Conservation (phyloP, 2,888 invertebrate species). For the Euspilapteryx auroguttella region DNA sequence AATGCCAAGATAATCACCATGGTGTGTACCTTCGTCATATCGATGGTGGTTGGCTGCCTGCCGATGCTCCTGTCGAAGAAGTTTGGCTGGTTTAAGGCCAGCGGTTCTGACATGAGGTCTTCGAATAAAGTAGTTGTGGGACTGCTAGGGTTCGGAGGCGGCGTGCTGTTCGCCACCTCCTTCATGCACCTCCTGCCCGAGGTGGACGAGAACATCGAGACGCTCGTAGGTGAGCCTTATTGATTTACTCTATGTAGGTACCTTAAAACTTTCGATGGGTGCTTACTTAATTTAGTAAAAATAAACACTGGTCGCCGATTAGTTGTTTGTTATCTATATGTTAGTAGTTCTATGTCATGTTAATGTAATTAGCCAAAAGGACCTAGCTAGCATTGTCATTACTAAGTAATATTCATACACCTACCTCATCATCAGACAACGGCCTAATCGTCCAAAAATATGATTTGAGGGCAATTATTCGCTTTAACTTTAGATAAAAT, state of each 20-base stretch:
- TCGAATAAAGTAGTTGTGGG: slow-evolving; percentile 60
- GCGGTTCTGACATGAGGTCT: slow-evolving; percentile 37
- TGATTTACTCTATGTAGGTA: not conserved
- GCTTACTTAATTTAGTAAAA: too few relatives aligned
- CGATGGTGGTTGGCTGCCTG: slow-evolving; percentile 73
- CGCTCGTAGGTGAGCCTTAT: slow-evolving; percentile 50
- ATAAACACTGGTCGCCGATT: too few relatives aligned
- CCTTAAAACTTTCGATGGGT: too few relatives aligned
- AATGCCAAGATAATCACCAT: slow-evolving; percentile 79
- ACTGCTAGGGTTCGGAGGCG: slow-evolving; percentile 79
- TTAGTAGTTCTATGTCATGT: too few relatives aligned
- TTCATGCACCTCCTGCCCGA: slow-evolving; percentile 83
- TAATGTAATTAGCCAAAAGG: too few relatives aligned
- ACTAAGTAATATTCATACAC: too few relatives aligned
- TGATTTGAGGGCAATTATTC: too few relatives aligned
- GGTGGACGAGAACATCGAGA: slow-evolving; percentile 69
- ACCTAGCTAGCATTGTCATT: too few relatives aligned
- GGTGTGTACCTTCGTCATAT: slow-evolving; percentile 74
- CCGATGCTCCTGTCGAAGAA: slow-evolving; percentile 72
- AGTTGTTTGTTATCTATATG: too few relatives aligned
- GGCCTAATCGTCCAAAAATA: too few relatives aligned
- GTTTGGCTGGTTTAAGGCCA: slow-evolving; percentile 62
- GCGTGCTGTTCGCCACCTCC: slow-evolving; percentile 79
- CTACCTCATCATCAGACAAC: too few relatives aligned
- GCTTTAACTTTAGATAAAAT: too few relatives aligned